These are phyloP conservation scores for Drosophila pandora DNA, from an alignment of 1,140 invertebrate species.

Conservation along the genomic window DNA sequence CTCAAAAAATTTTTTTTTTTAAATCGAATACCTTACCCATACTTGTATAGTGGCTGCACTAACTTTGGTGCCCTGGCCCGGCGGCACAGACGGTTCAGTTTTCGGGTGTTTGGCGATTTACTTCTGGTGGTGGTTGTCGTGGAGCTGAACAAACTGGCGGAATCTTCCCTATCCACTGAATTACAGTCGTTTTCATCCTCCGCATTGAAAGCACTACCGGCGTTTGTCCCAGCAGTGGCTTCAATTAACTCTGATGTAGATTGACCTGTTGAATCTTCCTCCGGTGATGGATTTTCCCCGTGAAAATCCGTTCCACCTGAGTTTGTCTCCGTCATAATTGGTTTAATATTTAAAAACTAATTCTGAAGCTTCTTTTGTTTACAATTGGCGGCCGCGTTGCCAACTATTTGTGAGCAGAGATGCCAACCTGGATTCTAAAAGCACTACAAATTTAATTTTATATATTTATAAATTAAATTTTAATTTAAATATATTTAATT, in stretches of 20 bases:
- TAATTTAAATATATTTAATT: no score
- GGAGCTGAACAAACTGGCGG: conserved; percentile 93
- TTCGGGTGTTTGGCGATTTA: conserved; percentile 92
- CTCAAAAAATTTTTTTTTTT: neutral
- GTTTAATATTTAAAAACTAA: neutral
- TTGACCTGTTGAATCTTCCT: conserved; percentile 22
- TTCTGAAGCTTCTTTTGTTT: conserved; percentile 36
- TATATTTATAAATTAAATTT: no score
- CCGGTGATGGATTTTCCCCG: conserved; percentile 7
- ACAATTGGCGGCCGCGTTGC: conserved; percentile 13
- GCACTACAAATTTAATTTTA: neutral
- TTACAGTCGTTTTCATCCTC: conserved; percentile 27
- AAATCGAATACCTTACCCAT: conserved; percentile 84
- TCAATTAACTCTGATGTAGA: conserved; percentile 11
- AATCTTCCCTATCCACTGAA: conserved; percentile 86
- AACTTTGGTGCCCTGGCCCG: conserved; percentile 86
- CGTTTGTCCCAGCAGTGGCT: conserved; percentile 7
- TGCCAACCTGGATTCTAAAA: conserved; percentile 1
- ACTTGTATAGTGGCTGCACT: conserved; percentile 91
- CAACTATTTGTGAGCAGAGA: neutral
- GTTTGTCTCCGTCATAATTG: conserved; percentile 34
- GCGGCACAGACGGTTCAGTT: conserved; percentile 85
- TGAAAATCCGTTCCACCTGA: conserved; percentile 8
- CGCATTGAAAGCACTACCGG: conserved; percentile 21
- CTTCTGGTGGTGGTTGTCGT: conserved; percentile 94